A percentile compares a stretch with the other conserved stretches of the same genome.
Evolutionary conservation across 2,113 vertebrate species (phyloP).

Genomic region (Petromus typicus): DNA sequence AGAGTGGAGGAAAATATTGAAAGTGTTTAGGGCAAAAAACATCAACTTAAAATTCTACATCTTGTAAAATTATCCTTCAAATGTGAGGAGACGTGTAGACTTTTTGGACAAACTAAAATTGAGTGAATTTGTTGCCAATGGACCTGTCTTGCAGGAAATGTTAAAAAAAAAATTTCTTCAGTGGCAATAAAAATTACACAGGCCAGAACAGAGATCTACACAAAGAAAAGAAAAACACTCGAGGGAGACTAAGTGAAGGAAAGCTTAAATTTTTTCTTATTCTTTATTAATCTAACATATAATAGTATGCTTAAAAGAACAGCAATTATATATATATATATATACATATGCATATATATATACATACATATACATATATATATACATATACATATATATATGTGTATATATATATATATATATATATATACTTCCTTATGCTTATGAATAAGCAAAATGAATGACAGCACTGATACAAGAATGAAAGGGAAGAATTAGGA

Average conservation of each 20-base stretch:
- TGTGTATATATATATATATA: not conserved
- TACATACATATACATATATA: not conserved
- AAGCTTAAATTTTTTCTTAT: not conserved
- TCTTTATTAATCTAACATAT: not conserved
- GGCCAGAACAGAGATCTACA: not conserved
- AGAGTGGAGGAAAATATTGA: not conserved
- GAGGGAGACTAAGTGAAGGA: not conserved
- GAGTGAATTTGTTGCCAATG: not conserved
- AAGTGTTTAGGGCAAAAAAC: not conserved
- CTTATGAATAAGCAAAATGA: not conserved
- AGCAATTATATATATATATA: not conserved
- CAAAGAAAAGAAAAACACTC: not conserved
- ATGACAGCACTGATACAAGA: not conserved
- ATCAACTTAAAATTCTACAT: not conserved
- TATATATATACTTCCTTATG: not conserved
- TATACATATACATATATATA: not conserved
- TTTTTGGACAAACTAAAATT: not conserved
- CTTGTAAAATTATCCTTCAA: conserved; percentile 32
- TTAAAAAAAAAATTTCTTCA: not conserved
- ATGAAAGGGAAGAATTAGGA: not conserved
- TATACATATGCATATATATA: not conserved
- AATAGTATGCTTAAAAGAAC: not conserved
- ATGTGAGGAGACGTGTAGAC: not conserved
- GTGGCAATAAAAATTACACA: not conserved
- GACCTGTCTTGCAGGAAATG: not conserved